Percentiles rank a stretch among this genome's conserved stretches.
phyloP scores from a whole-genome alignment of 1,140 invertebrate genomes.

The Hermetia illucens region DNA sequence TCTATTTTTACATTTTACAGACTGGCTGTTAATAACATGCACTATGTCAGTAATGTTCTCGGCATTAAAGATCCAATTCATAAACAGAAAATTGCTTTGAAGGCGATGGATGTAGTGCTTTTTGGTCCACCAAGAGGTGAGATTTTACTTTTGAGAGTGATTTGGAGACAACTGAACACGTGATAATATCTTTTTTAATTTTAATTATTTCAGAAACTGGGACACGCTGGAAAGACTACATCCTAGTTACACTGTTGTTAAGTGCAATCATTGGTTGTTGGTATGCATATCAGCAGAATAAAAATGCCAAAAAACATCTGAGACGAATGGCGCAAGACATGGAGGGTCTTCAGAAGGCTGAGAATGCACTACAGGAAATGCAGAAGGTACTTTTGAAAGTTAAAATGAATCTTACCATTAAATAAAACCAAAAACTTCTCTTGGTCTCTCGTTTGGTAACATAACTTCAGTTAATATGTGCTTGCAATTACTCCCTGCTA shows the following conservation, averaged over 20 bases:
- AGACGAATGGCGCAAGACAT: slow-evolving; percentile 84
- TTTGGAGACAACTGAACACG: not conserved
- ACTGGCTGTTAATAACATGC: slow-evolving; percentile 80
- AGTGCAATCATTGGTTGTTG: slow-evolving; percentile 77
- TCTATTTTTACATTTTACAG: slow-evolving; percentile 40
- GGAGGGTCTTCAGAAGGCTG: slow-evolving; percentile 81
- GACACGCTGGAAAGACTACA: slow-evolving; percentile 72
- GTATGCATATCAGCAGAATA: slow-evolving; percentile 80
- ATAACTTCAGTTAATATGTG: too few species aligned
- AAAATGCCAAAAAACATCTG: slow-evolving; percentile 69
- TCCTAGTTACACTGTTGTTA: slow-evolving; percentile 66
- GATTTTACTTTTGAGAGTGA: slow-evolving; percentile 6
- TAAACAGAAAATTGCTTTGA: slow-evolving; percentile 88
- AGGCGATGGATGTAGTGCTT: slow-evolving; percentile 93
- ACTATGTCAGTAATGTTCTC: slow-evolving; percentile 68
- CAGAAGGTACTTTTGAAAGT: slow-evolving; percentile 46
- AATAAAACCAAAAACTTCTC: too few species aligned
- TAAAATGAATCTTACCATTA: too few species aligned
- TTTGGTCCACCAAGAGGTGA: slow-evolving; percentile 95
- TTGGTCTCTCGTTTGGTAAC: too few species aligned
- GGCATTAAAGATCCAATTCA: slow-evolving; percentile 97
- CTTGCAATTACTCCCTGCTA: too few species aligned
- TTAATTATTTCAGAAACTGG: slow-evolving; percentile 30
- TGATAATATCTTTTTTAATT: slow-evolving; percentile 1
- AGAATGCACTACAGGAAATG: slow-evolving; percentile 69